A percentile compares a stretch with the other conserved stretches of the same genome.
Evolutionary conservation across 2,113 vertebrate genomes (phyloP).

Genomic region (Amphiprion percula): DNA sequence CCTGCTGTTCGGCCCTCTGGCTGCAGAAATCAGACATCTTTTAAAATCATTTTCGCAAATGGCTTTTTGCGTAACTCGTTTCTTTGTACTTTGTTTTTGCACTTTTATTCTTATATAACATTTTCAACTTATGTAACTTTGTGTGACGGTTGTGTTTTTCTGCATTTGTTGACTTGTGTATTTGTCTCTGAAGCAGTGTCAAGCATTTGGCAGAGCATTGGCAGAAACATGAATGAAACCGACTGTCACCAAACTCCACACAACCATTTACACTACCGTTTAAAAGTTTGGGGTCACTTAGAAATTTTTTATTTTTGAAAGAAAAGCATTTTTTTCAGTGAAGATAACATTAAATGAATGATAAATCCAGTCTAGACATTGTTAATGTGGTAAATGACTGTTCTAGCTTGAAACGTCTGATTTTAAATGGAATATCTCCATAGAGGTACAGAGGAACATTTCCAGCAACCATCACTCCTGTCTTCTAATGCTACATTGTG

Average conservation of each 20-base stretch:
- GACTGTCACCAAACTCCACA: background rate
- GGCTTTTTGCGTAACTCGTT: slow-evolving; percentile 18
- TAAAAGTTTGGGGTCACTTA: no score
- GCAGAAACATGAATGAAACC: background rate
- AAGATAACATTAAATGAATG: no score
- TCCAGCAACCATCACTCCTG: no score
- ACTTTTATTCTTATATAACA: slow-evolving; percentile 34
- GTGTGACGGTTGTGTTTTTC: background rate
- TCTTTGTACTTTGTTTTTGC: slow-evolving; percentile 22
- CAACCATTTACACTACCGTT: no score
- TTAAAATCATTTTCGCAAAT: slow-evolving; percentile 30
- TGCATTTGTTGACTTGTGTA: background rate
- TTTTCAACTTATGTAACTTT: slow-evolving; percentile 37
- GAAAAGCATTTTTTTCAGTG: no score
- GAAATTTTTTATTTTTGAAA: no score
- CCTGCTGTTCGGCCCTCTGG: slow-evolving; percentile 23
- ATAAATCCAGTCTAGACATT: no score
- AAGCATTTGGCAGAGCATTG: background rate
- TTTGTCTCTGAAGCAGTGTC: background rate
- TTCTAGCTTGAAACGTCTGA: no score
- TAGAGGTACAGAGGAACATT: no score
- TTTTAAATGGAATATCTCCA: no score
- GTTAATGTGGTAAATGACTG: no score
- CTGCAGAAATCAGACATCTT: slow-evolving; percentile 20
- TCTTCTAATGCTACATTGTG: no score